A percentile compares a stretch with the other conserved stretches of the same genome.
These are phyloP conservation scores for Herpailurus yagouaroundi DNA, from an alignment of 2,113 vertebrate species.

Conservation along the genomic window DNA sequence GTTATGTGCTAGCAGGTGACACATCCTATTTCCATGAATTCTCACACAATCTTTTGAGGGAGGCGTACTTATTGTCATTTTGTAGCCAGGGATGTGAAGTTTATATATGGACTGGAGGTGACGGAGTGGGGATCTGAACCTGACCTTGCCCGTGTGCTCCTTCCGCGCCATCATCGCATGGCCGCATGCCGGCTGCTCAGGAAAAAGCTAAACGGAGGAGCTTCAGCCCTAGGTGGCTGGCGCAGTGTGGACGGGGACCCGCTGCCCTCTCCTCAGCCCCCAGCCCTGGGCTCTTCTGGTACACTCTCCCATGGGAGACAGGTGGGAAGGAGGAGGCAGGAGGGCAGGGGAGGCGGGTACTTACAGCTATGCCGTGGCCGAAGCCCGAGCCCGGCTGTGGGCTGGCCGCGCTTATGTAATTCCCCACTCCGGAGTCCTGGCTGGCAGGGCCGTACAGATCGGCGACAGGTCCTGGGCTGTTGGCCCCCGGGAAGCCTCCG, in stretches of 20 bases:
- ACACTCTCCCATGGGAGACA: not conserved
- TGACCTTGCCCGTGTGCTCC: not conserved
- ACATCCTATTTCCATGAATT: not conserved
- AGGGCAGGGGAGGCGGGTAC: conserved; percentile 80
- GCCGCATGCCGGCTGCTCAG: not conserved
- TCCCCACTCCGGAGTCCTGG: conserved; percentile 98
- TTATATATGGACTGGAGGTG: not conserved
- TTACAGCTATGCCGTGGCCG: conserved; percentile 97
- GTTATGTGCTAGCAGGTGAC: not conserved
- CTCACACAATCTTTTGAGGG: not conserved
- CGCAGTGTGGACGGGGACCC: not conserved
- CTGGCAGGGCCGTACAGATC: conserved; percentile 94
- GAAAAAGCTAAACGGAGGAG: not conserved
- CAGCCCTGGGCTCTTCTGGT: not conserved
- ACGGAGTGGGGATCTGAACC: not conserved
- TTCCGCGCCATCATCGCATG: not conserved
- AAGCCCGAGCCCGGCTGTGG: conserved; percentile 98
- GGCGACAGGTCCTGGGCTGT: conserved; percentile 96
- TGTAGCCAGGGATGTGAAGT: not conserved
- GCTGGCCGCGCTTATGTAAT: conserved; percentile 99
- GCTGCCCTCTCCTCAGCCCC: not conserved
- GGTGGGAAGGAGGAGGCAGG: conserved; percentile 35
- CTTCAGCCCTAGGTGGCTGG: not conserved
- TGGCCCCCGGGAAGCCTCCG: conserved; percentile 96
- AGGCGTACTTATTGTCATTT: not conserved